A percentile compares a stretch with the other conserved stretches of the same genome.
Conservation (phyloP, 2,113 vertebrate genomes). For the Barbus barbus region DNA sequence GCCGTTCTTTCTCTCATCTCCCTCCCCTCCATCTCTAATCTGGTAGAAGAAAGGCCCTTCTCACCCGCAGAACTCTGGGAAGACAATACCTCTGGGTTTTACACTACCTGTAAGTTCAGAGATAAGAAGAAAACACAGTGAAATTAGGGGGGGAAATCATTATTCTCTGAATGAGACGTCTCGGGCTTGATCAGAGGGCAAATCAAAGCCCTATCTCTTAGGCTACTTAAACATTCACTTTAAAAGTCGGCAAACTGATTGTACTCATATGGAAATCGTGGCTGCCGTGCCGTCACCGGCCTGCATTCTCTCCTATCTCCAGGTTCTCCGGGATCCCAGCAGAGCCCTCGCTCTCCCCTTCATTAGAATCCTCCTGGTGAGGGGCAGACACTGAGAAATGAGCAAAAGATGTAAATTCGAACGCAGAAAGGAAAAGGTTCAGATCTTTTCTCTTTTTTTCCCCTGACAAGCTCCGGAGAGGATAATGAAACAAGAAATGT, state of each 20-base stretch:
- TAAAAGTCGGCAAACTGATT: conserved; percentile 98
- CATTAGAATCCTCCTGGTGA: conserved; percentile 97
- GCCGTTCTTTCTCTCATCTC: conserved; percentile 70
- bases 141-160: conserved; percentile 75
- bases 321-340: conserved; percentile 90
- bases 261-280: conserved; percentile 99
- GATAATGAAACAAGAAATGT: conserved; percentile 43
- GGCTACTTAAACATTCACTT: conserved; percentile 99
- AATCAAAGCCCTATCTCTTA: conserved; percentile 99
- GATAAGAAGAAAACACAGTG: conserved; percentile 73
- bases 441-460: conserved; percentile 79
- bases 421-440: conserved; percentile 85
- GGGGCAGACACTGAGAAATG: conserved; percentile 84
- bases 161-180: conserved; percentile 98
- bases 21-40: conserved; percentile 64
- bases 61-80: conserved; percentile 66
- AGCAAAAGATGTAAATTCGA: conserved; percentile 96
- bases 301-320: conserved; percentile 95
- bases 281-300: conserved; percentile 83
- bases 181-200: conserved; percentile 95
- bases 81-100: conserved; percentile 80
- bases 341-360: conserved; percentile 90
- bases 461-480: conserved; percentile 50
- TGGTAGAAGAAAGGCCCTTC: conserved; percentile 74
- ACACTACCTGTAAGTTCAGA: conserved; percentile 77